Evolutionary conservation across 2,797 vertebrate species (phyloP).

Genomic region (Harpagifer antarcticus): DNA sequence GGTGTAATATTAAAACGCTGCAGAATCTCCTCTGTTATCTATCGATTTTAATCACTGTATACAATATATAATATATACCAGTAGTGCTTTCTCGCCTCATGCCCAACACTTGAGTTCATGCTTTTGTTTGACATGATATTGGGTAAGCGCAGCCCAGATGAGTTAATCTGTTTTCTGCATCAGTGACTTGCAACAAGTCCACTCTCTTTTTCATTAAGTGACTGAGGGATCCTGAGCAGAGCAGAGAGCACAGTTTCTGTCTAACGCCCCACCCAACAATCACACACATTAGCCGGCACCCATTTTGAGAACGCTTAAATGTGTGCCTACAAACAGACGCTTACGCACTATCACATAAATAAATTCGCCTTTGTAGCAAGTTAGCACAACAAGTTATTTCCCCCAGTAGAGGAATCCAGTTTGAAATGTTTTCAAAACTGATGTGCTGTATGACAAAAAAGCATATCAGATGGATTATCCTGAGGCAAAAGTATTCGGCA

Average conservation of each 20-base stretch:
- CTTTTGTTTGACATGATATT: conserved; percentile 75
- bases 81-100: conserved; percentile 25
- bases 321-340: conserved; percentile 9
- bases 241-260: conserved; percentile 70
- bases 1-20: no score
- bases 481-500: conserved; percentile 62
- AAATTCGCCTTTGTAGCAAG: conserved; percentile 5
- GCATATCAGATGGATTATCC: conserved; percentile 59
- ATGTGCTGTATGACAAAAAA: neutral
- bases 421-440: conserved; percentile 42
- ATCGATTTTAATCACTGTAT: neutral
- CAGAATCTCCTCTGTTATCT: no score
- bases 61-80: neutral
- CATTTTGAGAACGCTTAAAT: conserved; percentile 55
- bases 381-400: conserved; percentile 14
- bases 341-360: neutral
- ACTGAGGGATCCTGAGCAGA: conserved; percentile 71
- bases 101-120: conserved; percentile 50
- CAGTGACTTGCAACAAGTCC: conserved; percentile 84
- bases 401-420: conserved; percentile 14
- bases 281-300: conserved; percentile 49
- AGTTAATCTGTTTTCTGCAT: conserved; percentile 88
- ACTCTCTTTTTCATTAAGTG: conserved; percentile 85
- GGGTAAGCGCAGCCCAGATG: conserved; percentile 68
- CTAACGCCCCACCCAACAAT: conserved; percentile 58